phyloP scores from a whole-genome alignment of 2,113 vertebrate species.

The Aleadryas rufinucha region DNA sequence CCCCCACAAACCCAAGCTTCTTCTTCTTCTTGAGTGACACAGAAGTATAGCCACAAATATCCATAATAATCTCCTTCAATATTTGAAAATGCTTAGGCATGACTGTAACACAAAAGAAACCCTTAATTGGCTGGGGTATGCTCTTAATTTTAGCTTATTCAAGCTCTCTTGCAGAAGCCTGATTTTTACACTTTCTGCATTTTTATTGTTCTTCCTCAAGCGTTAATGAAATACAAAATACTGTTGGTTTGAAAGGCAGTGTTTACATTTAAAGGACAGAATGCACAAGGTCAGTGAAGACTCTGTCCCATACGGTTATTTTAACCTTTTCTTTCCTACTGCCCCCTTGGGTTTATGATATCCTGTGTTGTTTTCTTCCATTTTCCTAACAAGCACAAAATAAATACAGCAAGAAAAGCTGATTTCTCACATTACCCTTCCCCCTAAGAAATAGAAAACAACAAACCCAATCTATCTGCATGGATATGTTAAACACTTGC shows the following conservation, averaged over 20 bases:
- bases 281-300: not conserved
- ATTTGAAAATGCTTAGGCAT: not conserved
- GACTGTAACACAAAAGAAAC: not conserved
- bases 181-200: not conserved
- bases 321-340: not conserved
- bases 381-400: not conserved
- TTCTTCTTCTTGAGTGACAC: not conserved
- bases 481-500: not conserved
- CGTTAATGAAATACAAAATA: not conserved
- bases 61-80: not conserved
- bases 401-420: not conserved
- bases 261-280: not conserved
- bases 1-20: not conserved
- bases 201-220: not conserved
- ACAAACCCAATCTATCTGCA: not conserved
- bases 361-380: not conserved
- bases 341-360: not conserved
- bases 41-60: not conserved
- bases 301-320: not conserved
- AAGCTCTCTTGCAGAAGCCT: not conserved
- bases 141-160: not conserved
- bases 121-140: not conserved
- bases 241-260: not conserved
- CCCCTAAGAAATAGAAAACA: not conserved
- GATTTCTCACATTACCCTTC: not conserved